These are phyloP conservation scores for Drosophila auraria DNA, from an alignment of 1,140 invertebrate species.

Conservation along the genomic window DNA sequence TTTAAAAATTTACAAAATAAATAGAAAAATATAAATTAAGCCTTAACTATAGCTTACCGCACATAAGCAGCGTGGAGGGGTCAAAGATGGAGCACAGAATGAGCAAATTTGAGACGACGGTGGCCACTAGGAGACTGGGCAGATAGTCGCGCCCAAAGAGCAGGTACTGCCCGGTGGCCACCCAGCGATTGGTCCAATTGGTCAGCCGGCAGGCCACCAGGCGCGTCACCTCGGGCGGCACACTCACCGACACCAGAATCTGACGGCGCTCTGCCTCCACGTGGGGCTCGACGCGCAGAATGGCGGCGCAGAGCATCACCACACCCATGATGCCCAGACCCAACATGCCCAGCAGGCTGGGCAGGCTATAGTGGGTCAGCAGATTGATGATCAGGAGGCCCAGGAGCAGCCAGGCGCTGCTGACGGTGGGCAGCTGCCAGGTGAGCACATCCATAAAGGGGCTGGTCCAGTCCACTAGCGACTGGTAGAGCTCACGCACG, in stretches of 20 bases:
- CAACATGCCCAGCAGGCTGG: not conserved
- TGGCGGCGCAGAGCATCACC: not conserved
- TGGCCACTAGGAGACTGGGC: not conserved
- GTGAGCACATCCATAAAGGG: not conserved
- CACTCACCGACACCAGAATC: too few relatives aligned
- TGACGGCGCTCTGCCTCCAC: not conserved
- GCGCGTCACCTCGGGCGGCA: not conserved
- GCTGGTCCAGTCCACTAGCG: not conserved
- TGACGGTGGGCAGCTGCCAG: not conserved
- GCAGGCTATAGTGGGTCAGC: not conserved
- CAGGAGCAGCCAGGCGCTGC: not conserved
- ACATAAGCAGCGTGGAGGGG: not conserved
- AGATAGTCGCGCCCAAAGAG: not conserved
- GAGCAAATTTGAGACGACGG: not conserved
- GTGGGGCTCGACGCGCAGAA: not conserved
- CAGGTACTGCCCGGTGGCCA: conserved; percentile 16
- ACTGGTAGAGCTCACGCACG: not conserved
- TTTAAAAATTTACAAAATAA: too few relatives aligned
- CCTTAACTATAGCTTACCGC: not conserved
- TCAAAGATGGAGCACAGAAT: not conserved
- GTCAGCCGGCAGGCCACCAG: not conserved
- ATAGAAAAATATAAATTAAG: too few relatives aligned
- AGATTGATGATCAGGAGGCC: not conserved
- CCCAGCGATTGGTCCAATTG: conserved; percentile 17
- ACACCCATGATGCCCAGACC: not conserved